Evolutionary conservation across 1,140 invertebrate species (phyloP).

Genomic region (Zaprionus gabonicus): DNA sequence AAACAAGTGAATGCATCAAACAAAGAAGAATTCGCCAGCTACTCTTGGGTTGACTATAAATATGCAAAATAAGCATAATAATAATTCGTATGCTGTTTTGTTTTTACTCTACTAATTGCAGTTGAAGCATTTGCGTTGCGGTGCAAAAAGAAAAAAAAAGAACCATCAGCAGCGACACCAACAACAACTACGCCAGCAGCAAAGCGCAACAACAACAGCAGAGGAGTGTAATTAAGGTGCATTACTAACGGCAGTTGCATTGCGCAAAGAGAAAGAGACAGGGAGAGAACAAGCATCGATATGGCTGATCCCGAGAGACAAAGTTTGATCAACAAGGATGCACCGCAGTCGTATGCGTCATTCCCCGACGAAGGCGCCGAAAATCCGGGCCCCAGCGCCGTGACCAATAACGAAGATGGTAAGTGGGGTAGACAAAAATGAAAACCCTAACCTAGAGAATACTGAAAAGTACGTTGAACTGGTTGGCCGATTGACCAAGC

Average conservation of each 20-base stretch:
- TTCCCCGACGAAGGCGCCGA: constrained; percentile 60
- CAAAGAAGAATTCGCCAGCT: constrained; percentile 60
- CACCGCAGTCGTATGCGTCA: constrained; percentile 58
- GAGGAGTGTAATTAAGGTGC: constrained; percentile 45
- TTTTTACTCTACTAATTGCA: constrained; percentile 49
- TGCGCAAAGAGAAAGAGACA: constrained; percentile 19
- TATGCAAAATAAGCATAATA: constrained; percentile 29
- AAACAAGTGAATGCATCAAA: constrained; percentile 55
- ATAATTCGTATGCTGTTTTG: constrained; percentile 20
- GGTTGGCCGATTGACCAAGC: constrained; percentile 3
- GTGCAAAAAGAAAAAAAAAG: constrained; percentile 31
- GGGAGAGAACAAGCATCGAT: constrained; percentile 26
- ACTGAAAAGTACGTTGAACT: constrained; percentile 57
- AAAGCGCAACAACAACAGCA: constrained; percentile 32
- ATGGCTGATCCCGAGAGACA: constrained; percentile 75
- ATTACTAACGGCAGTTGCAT: constrained; percentile 62
- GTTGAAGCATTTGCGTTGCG: constrained; percentile 70
- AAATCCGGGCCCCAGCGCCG: constrained; percentile 63
- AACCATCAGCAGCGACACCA: constrained; percentile 28
- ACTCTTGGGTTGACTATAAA: constrained; percentile 29
- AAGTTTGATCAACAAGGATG: constrained; percentile 69
- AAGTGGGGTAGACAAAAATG: constrained; percentile 40
- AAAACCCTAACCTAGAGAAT: constrained; percentile 9
- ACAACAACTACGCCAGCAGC: constrained; percentile 21
- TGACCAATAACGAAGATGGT: constrained; percentile 65